These are phyloP conservation scores for Cheilosia impressa DNA, from an alignment of 2,888 invertebrate species.

Conservation along the genomic window DNA sequence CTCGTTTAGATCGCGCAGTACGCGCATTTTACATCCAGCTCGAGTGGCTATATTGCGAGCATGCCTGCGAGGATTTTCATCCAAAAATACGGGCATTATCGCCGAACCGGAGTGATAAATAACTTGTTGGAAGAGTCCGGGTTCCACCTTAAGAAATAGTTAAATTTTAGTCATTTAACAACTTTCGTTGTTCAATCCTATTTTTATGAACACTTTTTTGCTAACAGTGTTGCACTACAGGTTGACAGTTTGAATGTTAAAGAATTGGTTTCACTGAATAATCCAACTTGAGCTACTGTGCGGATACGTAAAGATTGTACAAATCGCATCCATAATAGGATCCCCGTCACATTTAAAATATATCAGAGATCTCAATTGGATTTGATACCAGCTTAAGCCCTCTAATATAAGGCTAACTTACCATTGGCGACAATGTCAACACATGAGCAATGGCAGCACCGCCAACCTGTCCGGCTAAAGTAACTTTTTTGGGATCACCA, in stretches of 20 bases:
- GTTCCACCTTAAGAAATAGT: conserved; percentile 70
- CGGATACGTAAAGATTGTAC: too few species aligned
- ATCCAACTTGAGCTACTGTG: too few species aligned
- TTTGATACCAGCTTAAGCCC: too few species aligned
- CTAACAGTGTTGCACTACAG: too few species aligned
- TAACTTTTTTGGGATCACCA: conserved; percentile 84
- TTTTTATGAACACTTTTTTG: background rate
- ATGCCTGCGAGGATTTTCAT: conserved; percentile 75
- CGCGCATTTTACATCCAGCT: conserved; percentile 77
- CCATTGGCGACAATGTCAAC: conserved; percentile 82
- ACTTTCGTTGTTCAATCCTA: too few species aligned
- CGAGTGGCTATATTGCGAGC: conserved; percentile 81
- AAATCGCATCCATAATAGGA: too few species aligned
- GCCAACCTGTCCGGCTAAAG: conserved; percentile 85
- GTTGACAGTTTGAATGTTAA: too few species aligned
- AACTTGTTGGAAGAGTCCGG: conserved; percentile 84
- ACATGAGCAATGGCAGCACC: conserved; percentile 84
- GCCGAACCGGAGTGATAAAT: conserved; percentile 85
- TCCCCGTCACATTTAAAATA: too few species aligned
- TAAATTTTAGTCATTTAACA: background rate
- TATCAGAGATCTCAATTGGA: too few species aligned
- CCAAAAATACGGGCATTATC: conserved; percentile 84
- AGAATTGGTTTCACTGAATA: too few species aligned
- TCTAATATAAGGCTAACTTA: background rate
- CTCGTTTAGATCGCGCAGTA: conserved; percentile 76